Percentiles rank a stretch among this genome's conserved stretches.
These are phyloP conservation scores for Dorcus hopei DNA, from an alignment of 2,888 invertebrate species.

Conservation along the genomic window DNA sequence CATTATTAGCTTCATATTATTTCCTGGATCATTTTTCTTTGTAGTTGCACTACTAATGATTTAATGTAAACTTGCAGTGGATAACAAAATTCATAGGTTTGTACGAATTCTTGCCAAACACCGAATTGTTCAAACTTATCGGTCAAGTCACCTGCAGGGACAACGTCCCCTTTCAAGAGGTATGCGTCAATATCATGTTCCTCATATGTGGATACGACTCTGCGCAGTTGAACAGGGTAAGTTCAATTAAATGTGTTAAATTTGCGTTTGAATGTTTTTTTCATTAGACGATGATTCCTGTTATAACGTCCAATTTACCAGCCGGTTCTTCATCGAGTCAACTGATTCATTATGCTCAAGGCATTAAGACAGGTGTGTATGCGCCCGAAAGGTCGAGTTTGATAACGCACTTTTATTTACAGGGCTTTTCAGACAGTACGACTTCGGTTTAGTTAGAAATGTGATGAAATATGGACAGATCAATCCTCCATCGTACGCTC, in stretches of 20 bases:
- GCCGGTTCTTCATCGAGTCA: constrained; percentile 29
- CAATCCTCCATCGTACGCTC: constrained; percentile 21
- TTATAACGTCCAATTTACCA: constrained; percentile 26
- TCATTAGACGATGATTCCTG: constrained; percentile 17
- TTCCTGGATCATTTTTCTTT: too few relatives aligned
- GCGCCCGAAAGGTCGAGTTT: background rate
- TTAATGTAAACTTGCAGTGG: background rate
- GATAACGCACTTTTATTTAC: constrained; percentile 2
- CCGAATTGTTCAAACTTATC: constrained; percentile 51
- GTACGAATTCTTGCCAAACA: constrained; percentile 63
- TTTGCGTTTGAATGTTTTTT: background rate
- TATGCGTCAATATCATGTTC: constrained; percentile 67
- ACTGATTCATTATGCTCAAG: constrained; percentile 28
- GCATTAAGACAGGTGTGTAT: constrained; percentile 7
- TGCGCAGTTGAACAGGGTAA: constrained; percentile 54
- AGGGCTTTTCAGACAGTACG: constrained; percentile 55
- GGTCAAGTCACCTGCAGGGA: constrained; percentile 57
- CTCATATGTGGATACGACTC: constrained; percentile 61
- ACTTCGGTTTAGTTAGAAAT: constrained; percentile 47
- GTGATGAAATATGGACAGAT: constrained; percentile 23
- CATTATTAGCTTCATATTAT: too few relatives aligned
- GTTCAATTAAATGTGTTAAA: background rate
- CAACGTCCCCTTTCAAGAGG: constrained; percentile 52
- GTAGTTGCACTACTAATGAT: background rate
- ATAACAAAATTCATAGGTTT: constrained; percentile 45